Conservation (phyloP, 2,888 invertebrate genomes). For the Synanthedon formicaeformis region DNA sequence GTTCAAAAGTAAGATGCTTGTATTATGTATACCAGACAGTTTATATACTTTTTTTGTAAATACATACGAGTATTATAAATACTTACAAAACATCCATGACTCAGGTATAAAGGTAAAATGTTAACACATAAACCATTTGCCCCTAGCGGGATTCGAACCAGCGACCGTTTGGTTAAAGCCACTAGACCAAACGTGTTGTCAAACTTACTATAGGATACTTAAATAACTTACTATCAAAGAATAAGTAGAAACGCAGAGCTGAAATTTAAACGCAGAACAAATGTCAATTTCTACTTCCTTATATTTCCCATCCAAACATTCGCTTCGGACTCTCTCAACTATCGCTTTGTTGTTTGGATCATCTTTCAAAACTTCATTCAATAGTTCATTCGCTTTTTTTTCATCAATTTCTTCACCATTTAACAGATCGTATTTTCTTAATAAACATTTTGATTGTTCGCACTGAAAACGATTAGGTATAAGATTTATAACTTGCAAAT, state of each 20-base stretch:
- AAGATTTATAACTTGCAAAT: too few relatives aligned
- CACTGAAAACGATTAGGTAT: conserved; percentile 13
- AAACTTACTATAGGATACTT: conserved; percentile 12
- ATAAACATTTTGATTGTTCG: conserved; percentile 14
- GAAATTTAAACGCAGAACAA: conserved; percentile 15
- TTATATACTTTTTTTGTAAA: too few relatives aligned
- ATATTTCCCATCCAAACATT: conserved; percentile 16
- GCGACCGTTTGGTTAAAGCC: too few relatives aligned
- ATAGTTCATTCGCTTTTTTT: conserved; percentile 7
- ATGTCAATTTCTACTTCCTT: conserved; percentile 11
- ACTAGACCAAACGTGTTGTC: too few relatives aligned
- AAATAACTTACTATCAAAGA: conserved; percentile 13
- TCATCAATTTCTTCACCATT: conserved; percentile 15
- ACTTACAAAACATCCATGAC: too few relatives aligned
- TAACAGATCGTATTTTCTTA: conserved; percentile 13
- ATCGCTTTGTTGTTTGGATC: conserved; percentile 9
- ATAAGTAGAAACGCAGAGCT: conserved; percentile 14
- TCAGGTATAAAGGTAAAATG: too few relatives aligned
- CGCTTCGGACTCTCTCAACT: conserved; percentile 8
- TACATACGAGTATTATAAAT: too few relatives aligned
- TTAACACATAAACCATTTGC: too few relatives aligned
- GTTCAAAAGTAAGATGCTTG: too few relatives aligned
- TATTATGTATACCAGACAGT: too few relatives aligned
- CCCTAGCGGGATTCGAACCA: too few relatives aligned
- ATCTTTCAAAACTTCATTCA: conserved; percentile 10